Evolutionary conservation across 2,888 invertebrate genomes (phyloP), one percentile per base, ranked within the genome.

Genomic region (Meteorus colon): DNA sequence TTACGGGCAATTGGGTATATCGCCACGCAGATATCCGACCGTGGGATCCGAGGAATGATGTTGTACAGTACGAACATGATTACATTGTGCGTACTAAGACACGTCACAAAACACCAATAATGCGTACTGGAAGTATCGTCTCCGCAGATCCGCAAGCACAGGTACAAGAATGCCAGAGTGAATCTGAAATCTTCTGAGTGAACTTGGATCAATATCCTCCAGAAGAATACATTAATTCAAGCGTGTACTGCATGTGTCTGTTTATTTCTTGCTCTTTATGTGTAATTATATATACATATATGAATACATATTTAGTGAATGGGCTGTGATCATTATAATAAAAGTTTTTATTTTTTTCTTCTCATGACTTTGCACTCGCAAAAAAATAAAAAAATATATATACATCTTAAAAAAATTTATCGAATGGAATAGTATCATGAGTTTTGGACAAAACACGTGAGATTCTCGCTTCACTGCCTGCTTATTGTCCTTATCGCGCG

Each of bases 21-120:
- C 94, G 94, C 82, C 92, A 94, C 86, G 94, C 95, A 2, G 96
- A 96, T 90, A 91, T 94, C 74, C 91, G 97, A 60, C 96, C 97
- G 0, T 98, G 98, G 98, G 96, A 97, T 90, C 92, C 94, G 0
- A 92, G 94, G 74, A 96, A 96, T 80, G 98, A 98, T 88, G 89
- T 96, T 31, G 91, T 95, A 79, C 98, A 98, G 86, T 97, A 94
- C 88, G 98, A 98, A 87, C 92, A 93, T 6, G 93, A 96, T 73
- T 97, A 94, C 88, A 91, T 94, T 69, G 94, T 98, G 55, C 92
- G 94, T 75, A 96, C 96, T 1, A 93, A 95, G 88, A 95, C 95
- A 8, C 92, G 93, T 74, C 95, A 95, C 87, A 93, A 93, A 81
- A 94, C 95, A 29, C 94, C 95, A 65, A 93, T 94, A 85, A 93